phyloP scores from a whole-genome alignment of 2,113 vertebrate genomes.

The Otocyon megalotis region DNA sequence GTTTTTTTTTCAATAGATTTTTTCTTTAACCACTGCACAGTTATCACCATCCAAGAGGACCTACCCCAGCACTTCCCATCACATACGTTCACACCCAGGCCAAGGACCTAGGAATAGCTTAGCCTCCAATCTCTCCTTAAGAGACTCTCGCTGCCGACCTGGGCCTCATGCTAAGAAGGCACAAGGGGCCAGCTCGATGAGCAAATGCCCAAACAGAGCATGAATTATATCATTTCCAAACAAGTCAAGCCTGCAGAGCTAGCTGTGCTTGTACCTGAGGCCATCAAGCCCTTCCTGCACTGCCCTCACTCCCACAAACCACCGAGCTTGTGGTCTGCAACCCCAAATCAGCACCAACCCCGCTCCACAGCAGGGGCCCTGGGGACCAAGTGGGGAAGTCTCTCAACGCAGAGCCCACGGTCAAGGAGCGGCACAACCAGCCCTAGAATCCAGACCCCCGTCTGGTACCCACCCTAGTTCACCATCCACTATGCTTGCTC shows the following conservation, averaged over 20 bases:
- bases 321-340: fast-evolving
- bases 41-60: fast-evolving
- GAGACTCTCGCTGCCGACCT: fast-evolving
- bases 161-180: not conserved
- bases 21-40: not conserved
- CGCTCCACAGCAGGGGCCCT: not conserved
- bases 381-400: not conserved
- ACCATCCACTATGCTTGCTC: fast-evolving
- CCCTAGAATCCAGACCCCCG: not conserved
- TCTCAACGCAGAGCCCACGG: fast-evolving
- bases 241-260: not conserved
- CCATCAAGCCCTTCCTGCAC: too few relatives aligned
- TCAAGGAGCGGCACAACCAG: fast-evolving
- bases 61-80: not conserved
- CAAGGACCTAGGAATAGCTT: fast-evolving
- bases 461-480: fast-evolving
- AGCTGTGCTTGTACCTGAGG: fast-evolving
- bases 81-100: fast-evolving
- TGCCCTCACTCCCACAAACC: fast-evolving
- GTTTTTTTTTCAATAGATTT: not conserved
- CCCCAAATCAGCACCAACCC: too few relatives aligned
- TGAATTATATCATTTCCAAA: fast-evolving
- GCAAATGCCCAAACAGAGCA: not conserved
- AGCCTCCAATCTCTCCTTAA: not conserved
- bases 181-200: fast-evolving